A percentile compares a stretch with the other conserved stretches of the same genome.
Evolutionary conservation across 2,888 invertebrate genomes (phyloP).

Genomic region (Aleiodes leptofemur): DNA sequence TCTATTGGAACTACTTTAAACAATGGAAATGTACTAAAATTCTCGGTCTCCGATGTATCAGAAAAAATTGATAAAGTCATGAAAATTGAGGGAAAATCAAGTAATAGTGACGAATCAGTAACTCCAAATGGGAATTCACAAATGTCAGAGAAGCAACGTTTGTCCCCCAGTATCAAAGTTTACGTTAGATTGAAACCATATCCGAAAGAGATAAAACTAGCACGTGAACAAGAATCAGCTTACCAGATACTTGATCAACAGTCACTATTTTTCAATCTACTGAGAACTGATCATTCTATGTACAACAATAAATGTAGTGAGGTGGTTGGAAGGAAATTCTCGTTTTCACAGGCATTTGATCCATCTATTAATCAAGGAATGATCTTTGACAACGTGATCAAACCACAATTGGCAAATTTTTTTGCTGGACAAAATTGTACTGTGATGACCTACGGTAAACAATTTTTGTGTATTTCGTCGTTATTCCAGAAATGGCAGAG

Average conservation of each 20-base stretch:
- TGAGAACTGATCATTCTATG: background rate
- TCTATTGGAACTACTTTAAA: too few species aligned
- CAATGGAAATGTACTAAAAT: too few species aligned
- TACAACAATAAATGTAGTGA: background rate
- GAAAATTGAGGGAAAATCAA: background rate
- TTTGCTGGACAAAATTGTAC: background rate
- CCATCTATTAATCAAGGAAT: background rate
- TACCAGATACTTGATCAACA: background rate
- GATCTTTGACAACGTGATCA: background rate
- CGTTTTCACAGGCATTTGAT: background rate
- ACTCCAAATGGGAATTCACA: background rate
- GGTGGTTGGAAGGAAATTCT: background rate
- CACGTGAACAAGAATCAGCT: background rate
- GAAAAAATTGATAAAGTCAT: background rate
- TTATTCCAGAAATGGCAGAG: background rate
- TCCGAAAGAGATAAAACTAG: background rate
- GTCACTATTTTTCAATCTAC: background rate
- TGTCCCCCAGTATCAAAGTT: background rate
- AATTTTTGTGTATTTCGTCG: background rate
- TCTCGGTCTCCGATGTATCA: background rate
- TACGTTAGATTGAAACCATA: constrained; percentile 5
- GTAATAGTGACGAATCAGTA: too few species aligned
- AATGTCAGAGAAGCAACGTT: too few species aligned
- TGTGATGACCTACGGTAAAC: constrained; percentile 18
- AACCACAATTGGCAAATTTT: background rate